phyloP scores from a whole-genome alignment of 2,113 vertebrate genomes.

The Lepisosteus osseus region DNA sequence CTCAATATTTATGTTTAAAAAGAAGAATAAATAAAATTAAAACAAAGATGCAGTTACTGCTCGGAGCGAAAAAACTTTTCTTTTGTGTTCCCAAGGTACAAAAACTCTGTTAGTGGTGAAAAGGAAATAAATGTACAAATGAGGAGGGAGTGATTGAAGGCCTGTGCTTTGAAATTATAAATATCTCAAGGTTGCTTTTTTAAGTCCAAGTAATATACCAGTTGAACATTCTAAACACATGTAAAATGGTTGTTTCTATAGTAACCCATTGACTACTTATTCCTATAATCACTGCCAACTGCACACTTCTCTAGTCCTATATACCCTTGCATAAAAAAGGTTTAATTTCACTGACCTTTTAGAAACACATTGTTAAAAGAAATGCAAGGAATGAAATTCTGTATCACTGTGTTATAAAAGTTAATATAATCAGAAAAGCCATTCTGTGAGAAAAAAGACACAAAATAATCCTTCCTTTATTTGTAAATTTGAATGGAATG shows the following conservation, averaged over 20 bases:
- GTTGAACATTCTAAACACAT: constrained; percentile 48
- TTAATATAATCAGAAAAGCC: no score
- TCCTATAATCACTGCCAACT: constrained; percentile 43
- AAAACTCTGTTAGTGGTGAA: not conserved
- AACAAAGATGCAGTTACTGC: no score
- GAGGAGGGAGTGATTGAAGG: not conserved
- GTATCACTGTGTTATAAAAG: no score
- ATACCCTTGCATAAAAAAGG: no score
- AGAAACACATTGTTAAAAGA: no score
- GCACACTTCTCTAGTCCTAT: constrained; percentile 35
- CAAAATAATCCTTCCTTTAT: no score
- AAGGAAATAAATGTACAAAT: not conserved
- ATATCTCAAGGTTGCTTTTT: constrained; percentile 41
- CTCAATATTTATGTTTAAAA: no score
- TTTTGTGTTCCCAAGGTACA: constrained; percentile 2
- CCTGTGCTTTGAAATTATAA: constrained; percentile 42
- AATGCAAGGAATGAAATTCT: no score
- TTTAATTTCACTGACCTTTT: no score
- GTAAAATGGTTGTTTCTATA: constrained; percentile 45
- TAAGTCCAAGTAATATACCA: constrained; percentile 36
- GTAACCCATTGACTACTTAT: constrained; percentile 53
- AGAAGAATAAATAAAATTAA: no score
- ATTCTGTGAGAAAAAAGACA: no score
- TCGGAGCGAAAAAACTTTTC: not conserved
- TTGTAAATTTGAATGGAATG: no score